Evolutionary conservation across 2,888 invertebrate genomes (phyloP).

Genomic region (Ornithoptera priamus): DNA sequence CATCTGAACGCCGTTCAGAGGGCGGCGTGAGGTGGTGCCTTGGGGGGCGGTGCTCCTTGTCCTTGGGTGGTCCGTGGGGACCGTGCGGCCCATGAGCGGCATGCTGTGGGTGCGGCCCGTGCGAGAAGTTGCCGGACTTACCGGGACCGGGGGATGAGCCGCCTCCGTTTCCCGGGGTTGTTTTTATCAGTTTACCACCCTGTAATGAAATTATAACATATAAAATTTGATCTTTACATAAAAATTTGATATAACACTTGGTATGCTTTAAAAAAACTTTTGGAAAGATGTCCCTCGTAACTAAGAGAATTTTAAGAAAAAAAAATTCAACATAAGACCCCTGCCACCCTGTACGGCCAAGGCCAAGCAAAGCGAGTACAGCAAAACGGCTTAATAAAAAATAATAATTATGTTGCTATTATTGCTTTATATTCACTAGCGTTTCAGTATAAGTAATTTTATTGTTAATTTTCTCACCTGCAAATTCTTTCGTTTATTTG

Average conservation of each 20-base stretch:
- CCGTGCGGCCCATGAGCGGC: conserved; percentile 24
- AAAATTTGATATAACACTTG: background rate
- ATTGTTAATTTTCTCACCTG: conserved; percentile 51
- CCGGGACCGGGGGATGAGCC: conserved; percentile 41
- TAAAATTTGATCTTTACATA: background rate
- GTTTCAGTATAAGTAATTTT: too few species aligned
- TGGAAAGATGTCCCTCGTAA: too few species aligned
- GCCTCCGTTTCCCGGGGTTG: conserved; percentile 45
- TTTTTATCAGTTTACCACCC: conserved; percentile 83
- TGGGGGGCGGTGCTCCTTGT: conserved; percentile 52
- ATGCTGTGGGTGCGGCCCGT: conserved; percentile 34
- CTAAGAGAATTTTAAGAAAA: too few species aligned
- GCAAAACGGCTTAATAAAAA: background rate
- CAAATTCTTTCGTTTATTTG: conserved; percentile 87
- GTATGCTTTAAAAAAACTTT: too few species aligned
- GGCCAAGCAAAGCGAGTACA: background rate
- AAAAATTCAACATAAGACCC: too few species aligned
- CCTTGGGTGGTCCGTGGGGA: conserved; percentile 39
- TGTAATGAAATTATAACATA: conserved; percentile 38
- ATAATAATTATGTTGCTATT: too few species aligned
- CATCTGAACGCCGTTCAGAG: conserved; percentile 41
- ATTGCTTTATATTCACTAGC: too few species aligned
- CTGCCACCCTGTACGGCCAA: background rate
- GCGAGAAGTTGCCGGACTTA: conserved; percentile 27
- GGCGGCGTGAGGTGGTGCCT: conserved; percentile 53